These are phyloP conservation scores for Percopsis transmontana DNA, from an alignment of 2,113 vertebrate genomes.

Conservation along the genomic window DNA sequence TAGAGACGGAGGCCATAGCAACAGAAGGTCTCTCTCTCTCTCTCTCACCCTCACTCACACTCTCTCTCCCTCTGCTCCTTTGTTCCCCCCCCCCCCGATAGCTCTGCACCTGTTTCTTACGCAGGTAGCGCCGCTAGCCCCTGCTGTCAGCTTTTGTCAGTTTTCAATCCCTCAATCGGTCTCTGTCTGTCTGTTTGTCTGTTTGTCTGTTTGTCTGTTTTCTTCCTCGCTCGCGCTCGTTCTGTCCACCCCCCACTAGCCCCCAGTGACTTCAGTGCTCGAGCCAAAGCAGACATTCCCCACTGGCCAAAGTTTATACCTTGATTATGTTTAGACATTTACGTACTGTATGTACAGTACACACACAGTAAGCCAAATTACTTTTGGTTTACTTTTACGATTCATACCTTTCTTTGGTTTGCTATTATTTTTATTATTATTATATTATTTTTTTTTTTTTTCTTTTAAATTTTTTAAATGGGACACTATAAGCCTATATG, in stretches of 20 bases:
- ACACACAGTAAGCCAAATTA: not conserved
- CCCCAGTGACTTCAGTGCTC: constrained; percentile 11
- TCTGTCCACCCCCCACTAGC: constrained; percentile 4
- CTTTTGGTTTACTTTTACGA: not conserved
- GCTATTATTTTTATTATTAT: too few species aligned
- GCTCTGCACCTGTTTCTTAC: constrained; percentile 69
- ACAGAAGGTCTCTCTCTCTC: constrained; percentile 19
- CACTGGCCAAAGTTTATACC: constrained; percentile 39
- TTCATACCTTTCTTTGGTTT: too few species aligned
- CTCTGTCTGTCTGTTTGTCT: constrained; percentile 22
- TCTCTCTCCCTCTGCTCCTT: not conserved
- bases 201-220: too few species aligned
- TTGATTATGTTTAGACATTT: constrained; percentile 16
- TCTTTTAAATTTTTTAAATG: not conserved
- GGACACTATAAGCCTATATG: not conserved
- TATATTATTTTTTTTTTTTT: too few species aligned
- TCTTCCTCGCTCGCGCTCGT: constrained; percentile 15
- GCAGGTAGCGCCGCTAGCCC: constrained; percentile 27
- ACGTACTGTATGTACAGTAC: not conserved
- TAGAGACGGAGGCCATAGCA: constrained; percentile 62
- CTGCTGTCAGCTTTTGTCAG: constrained; percentile 46
- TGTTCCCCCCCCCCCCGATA: constrained; percentile 17
- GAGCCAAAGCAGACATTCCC: constrained; percentile 34
- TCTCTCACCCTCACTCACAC: not conserved
- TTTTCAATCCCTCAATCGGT: constrained; percentile 44